phyloP scores from a whole-genome alignment of 2,888 invertebrate genomes.

The Drosophila mettleri region DNA sequence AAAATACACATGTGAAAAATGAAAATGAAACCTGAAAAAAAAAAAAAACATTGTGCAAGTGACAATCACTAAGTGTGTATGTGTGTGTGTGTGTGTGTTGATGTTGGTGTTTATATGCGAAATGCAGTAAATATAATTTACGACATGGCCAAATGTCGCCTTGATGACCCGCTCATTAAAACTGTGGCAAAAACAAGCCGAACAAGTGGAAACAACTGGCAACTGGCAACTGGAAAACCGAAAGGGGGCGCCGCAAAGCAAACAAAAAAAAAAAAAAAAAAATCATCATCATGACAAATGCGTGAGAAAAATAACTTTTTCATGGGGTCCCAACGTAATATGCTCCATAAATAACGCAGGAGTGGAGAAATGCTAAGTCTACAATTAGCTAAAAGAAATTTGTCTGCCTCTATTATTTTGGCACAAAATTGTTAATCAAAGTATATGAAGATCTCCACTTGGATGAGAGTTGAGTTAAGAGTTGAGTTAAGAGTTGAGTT shows the following conservation, averaged over 20 bases:
- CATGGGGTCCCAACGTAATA: constrained; percentile 22
- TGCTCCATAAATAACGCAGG: constrained; percentile 23
- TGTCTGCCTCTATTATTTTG: background rate
- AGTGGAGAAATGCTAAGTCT: constrained; percentile 18
- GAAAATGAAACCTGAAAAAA: constrained; percentile 48
- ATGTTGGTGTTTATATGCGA: constrained; percentile 44
- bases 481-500: too few relatives aligned
- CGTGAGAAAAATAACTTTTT: constrained; percentile 64
- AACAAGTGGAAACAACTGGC: constrained; percentile 20
- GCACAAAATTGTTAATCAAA: background rate
- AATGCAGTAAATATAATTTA: constrained; percentile 72
- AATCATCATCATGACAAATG: constrained; percentile 66
- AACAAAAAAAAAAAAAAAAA: constrained; percentile 12
- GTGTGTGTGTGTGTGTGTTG: constrained; percentile 9
- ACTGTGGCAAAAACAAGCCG: constrained; percentile 32
- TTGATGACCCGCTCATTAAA: constrained; percentile 75
- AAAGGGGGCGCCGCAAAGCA: constrained; percentile 10
- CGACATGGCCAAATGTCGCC: constrained; percentile 68
- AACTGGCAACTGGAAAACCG: constrained; percentile 32
- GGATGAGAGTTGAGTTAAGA: too few relatives aligned
- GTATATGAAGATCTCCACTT: background rate
- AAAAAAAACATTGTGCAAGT: constrained; percentile 60
- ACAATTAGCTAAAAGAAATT: constrained; percentile 12
- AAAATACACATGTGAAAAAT: constrained; percentile 57
- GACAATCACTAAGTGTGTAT: constrained; percentile 40